Conservation (phyloP, 2,113 vertebrate genomes). For the Numenius arquata region DNA sequence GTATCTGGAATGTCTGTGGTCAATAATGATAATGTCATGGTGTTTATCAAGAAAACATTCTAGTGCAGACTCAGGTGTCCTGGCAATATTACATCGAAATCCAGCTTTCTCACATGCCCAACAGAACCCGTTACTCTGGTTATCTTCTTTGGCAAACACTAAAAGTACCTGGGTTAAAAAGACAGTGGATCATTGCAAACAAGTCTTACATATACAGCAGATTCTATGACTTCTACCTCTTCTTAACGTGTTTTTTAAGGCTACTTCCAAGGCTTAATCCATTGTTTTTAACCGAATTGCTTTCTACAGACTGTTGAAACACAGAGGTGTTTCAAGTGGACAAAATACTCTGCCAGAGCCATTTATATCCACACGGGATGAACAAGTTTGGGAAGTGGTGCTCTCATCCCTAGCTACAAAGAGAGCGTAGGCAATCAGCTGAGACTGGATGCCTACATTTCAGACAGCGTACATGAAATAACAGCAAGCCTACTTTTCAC, state of each 20-base stretch:
- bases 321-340: not conserved
- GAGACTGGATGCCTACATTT: not conserved
- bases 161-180: constrained; percentile 88
- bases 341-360: not conserved
- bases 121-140: constrained; percentile 91
- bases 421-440: not conserved
- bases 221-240: not conserved
- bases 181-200: constrained; percentile 5
- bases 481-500: not conserved
- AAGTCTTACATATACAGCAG: not conserved
- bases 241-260: not conserved
- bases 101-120: constrained; percentile 94
- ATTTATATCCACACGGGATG: not conserved
- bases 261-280: not conserved
- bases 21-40: constrained; percentile 95
- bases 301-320: not conserved
- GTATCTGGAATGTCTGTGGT: constrained; percentile 91
- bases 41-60: constrained; percentile 90
- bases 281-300: not conserved
- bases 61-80: constrained; percentile 85
- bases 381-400: not conserved
- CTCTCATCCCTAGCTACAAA: not conserved
- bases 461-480: not conserved
- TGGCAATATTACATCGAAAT: constrained; percentile 85
- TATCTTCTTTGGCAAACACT: constrained; percentile 98